Evolutionary conservation across 2,113 vertebrate genomes (phyloP).

Genomic region (Tyto alba): DNA sequence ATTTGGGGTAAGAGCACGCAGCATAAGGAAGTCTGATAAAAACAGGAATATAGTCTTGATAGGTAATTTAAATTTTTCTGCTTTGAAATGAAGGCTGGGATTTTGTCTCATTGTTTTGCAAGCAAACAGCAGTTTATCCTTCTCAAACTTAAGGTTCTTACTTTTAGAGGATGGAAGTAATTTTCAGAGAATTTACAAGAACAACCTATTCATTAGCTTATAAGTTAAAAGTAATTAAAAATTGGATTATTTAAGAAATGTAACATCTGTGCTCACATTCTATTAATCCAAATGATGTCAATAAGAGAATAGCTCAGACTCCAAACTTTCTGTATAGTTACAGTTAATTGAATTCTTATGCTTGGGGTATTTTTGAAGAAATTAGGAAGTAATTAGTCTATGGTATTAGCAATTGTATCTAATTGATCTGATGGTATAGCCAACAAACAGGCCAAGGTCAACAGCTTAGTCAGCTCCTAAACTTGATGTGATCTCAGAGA

Average conservation of each 20-base stretch:
- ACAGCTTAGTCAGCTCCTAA: conserved; percentile 29
- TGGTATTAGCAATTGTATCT: conserved; percentile 35
- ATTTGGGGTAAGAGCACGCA: background rate
- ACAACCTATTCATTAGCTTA: background rate
- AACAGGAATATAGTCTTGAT: background rate
- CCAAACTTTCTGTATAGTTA: conserved; percentile 19
- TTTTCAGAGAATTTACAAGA: background rate
- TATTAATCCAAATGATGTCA: background rate
- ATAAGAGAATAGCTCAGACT: conserved; percentile 7
- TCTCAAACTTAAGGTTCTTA: background rate
- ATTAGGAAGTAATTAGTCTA: conserved; percentile 41
- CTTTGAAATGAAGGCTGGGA: background rate
- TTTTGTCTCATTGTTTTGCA: background rate
- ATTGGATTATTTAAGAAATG: conserved; percentile 24
- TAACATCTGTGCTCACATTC: background rate
- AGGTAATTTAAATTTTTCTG: background rate
- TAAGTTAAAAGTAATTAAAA: conserved; percentile 40
- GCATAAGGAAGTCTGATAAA: background rate
- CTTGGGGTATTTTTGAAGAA: conserved; percentile 45
- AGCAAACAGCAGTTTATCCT: background rate
- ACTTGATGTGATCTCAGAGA: background rate
- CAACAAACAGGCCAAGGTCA: conserved; percentile 30
- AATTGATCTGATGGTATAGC: conserved; percentile 15
- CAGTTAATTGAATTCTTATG: conserved; percentile 51
- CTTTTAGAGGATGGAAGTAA: background rate